Conservation (phyloP, 2,113 vertebrate species). For the Mirza zaza region DNA sequence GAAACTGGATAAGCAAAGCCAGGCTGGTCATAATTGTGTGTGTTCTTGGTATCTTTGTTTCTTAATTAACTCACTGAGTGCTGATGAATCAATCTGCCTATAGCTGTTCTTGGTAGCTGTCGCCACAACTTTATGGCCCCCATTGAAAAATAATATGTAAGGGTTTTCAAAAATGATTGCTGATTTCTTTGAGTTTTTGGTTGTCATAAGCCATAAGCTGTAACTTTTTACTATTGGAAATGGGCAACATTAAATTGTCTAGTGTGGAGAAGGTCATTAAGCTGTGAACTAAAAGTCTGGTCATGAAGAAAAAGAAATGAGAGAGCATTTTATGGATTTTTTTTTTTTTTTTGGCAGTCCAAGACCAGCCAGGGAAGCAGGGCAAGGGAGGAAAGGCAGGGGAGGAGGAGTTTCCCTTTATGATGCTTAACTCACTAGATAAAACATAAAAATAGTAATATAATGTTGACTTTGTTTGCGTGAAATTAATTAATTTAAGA, state of each 20-base stretch:
- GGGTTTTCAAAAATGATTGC: background rate
- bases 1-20: constrained; percentile 79
- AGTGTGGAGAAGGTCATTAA: background rate
- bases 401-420: background rate
- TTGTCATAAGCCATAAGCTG: background rate
- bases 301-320: background rate
- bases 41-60: constrained; percentile 68
- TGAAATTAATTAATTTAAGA: background rate
- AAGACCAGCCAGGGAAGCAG: background rate
- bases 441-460: background rate
- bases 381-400: background rate
- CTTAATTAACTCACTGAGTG: constrained; percentile 20
- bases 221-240: background rate
- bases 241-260: background rate
- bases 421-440: background rate
- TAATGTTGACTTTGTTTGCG: background rate
- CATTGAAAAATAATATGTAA: background rate
- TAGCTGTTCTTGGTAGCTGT: constrained; percentile 3
- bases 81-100: constrained; percentile 53
- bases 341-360: background rate
- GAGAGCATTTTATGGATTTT: background rate
- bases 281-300: background rate
- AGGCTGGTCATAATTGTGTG: constrained; percentile 68
- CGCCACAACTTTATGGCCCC: background rate
- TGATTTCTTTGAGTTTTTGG: background rate